Evolutionary conservation across 2,797 vertebrate species (phyloP).

Genomic region (Pitangus sulphuratus): DNA sequence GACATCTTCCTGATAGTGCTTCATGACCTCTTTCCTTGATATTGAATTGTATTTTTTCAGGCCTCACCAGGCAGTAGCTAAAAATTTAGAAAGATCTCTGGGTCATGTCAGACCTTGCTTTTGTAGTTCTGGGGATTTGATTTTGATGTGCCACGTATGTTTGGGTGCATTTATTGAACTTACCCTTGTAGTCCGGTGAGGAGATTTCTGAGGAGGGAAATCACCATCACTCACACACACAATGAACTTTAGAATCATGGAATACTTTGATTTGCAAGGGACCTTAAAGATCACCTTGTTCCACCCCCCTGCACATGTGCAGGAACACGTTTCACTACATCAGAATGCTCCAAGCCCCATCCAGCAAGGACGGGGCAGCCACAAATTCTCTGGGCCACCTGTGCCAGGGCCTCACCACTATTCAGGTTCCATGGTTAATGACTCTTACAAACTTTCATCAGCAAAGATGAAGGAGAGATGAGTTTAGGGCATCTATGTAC

Average conservation of each 20-base stretch:
- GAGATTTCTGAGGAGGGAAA: not conserved
- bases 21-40: not conserved
- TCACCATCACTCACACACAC: rapidly evolving
- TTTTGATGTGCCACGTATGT: not conserved
- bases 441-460: not conserved
- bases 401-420: not conserved
- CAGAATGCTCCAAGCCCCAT: not conserved
- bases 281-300: not conserved
- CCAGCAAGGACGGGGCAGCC: not conserved
- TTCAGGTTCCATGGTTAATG: not conserved
- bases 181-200: not conserved
- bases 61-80: not conserved
- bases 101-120: not conserved
- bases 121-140: not conserved
- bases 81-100: not conserved
- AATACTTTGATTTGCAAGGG: not conserved
- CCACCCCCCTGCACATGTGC: rapidly evolving
- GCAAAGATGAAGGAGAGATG: not conserved
- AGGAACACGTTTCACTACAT: not conserved
- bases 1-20: not conserved
- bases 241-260: not conserved
- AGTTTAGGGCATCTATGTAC: not conserved
- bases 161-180: not conserved
- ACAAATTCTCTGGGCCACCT: not conserved
- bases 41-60: not conserved